These are phyloP conservation scores for Linnaemya vulpina DNA, from an alignment of 2,888 invertebrate genomes.

Conservation along the genomic window DNA sequence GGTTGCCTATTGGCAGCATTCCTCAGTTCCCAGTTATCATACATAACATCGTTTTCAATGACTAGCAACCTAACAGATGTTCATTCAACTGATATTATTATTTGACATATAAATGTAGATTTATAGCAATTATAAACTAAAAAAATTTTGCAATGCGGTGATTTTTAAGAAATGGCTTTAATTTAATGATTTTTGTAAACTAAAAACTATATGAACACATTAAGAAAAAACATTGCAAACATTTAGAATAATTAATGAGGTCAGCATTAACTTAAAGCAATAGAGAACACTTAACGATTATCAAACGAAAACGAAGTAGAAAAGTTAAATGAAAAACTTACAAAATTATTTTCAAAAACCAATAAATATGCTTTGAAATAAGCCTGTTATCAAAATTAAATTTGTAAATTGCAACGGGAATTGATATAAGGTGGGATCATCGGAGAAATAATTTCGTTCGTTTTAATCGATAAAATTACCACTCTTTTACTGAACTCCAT, in stretches of 20 bases:
- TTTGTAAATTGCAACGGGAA: conserved; percentile 12
- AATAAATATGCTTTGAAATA: conserved; percentile 40
- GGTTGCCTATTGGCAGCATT: too few relatives aligned
- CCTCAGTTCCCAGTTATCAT: too few relatives aligned
- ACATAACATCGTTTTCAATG: too few relatives aligned
- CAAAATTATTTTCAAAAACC: conserved; percentile 56
- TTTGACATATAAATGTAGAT: too few relatives aligned
- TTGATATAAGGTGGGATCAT: too few relatives aligned
- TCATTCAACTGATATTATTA: too few relatives aligned
- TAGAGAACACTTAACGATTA: conserved; percentile 16
- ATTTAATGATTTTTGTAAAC: conserved; percentile 17
- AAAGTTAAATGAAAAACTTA: conserved; percentile 48
- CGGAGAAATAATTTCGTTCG: too few relatives aligned
- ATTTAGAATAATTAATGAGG: conserved; percentile 30
- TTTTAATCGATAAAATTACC: too few relatives aligned
- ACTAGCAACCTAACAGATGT: too few relatives aligned
- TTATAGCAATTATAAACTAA: neutral
- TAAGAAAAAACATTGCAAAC: conserved; percentile 39
- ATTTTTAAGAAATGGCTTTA: conserved; percentile 5
- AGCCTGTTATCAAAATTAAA: conserved; percentile 26
- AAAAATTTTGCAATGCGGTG: conserved; percentile 19
- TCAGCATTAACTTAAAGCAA: conserved; percentile 35
- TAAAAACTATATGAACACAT: conserved; percentile 19
- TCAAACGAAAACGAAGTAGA: conserved; percentile 2
- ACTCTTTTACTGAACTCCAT: too few relatives aligned